phyloP scores from a whole-genome alignment of 1,140 invertebrate species.

The Latrodectus geometricus region DNA sequence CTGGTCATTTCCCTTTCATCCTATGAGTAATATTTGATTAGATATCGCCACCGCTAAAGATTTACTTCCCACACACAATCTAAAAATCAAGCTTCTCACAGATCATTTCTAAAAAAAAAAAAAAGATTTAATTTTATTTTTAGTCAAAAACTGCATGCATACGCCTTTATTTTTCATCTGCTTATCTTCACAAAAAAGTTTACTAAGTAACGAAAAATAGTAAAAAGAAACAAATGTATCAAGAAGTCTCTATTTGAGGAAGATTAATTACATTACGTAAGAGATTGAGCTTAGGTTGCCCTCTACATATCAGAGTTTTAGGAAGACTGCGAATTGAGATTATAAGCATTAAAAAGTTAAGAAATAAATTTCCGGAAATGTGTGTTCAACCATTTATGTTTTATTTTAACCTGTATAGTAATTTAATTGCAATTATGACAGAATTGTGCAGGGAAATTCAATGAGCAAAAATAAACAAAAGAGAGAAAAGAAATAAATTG shows the following conservation, averaged over 20 bases:
- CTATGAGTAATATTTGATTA: background rate
- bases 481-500: too few species aligned
- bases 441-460: too few species aligned
- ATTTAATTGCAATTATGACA: too few species aligned
- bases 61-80: background rate
- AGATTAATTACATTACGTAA: background rate
- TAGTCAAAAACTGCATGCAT: background rate
- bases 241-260: background rate
- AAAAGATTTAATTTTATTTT: background rate
- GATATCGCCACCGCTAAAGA: background rate
- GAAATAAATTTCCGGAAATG: too few species aligned
- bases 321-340: too few species aligned
- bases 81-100: background rate
- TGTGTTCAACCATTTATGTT: too few species aligned
- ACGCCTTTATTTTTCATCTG: background rate
- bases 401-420: too few species aligned
- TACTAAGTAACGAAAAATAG: background rate
- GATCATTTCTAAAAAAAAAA: background rate
- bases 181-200: background rate
- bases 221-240: background rate
- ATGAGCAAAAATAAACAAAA: too few species aligned
- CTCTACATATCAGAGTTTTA: too few species aligned
- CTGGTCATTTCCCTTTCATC: too few species aligned
- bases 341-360: too few species aligned
- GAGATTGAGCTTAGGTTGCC: background rate